These are phyloP conservation scores for Megaceryle torquata DNA, from an alignment of 2,113 vertebrate species.

Conservation along the genomic window DNA sequence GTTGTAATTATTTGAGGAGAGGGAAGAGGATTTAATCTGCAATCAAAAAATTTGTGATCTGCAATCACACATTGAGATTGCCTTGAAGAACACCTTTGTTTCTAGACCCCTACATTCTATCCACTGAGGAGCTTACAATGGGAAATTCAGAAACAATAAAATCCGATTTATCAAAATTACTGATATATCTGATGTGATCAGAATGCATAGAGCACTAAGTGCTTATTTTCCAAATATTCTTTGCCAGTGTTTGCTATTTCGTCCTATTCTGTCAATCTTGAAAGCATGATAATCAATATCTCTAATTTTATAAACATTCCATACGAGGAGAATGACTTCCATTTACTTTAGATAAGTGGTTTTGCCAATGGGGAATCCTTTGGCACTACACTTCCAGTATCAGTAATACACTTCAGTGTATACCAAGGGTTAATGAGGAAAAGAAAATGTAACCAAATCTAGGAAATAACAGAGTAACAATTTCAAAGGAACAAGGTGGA, in stretches of 20 bases:
- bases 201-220: not conserved
- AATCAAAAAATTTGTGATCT: not conserved
- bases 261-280: not conserved
- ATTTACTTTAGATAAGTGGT: not conserved
- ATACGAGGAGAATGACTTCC: not conserved
- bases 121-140: not conserved
- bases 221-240: not conserved
- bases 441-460: not conserved
- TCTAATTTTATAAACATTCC: not conserved
- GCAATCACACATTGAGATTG: not conserved
- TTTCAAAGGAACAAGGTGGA: conserved; percentile 13
- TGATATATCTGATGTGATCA: not conserved
- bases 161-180: not conserved
- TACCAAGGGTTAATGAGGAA: not conserved
- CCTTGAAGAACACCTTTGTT: not conserved
- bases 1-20: not conserved
- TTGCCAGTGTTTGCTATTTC: not conserved
- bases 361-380: not conserved
- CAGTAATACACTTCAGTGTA: not conserved
- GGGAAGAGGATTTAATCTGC: not conserved
- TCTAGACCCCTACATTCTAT: not conserved
- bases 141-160: not conserved
- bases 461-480: not conserved
- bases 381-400: not conserved
- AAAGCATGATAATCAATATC: not conserved